Percentiles rank a stretch among this genome's conserved stretches.
These are phyloP conservation scores for Eulemur macaco DNA, from an alignment of 2,113 vertebrate genomes.

Conservation along the genomic window DNA sequence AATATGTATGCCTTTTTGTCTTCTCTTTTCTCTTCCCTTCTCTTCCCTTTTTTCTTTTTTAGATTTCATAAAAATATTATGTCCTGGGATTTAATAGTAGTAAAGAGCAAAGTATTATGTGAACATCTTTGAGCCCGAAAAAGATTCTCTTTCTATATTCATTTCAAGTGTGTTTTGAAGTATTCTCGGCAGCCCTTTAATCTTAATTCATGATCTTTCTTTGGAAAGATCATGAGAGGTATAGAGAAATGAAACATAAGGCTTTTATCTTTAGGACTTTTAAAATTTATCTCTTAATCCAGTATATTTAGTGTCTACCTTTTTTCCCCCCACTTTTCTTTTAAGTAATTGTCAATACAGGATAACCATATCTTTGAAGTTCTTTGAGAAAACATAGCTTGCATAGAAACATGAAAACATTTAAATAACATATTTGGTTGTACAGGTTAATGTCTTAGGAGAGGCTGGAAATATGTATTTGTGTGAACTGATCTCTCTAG, in stretches of 20 bases:
- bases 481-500: background rate
- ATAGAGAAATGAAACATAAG: background rate
- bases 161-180: slow-evolving; percentile 6
- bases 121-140: background rate
- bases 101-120: background rate
- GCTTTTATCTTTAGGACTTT: background rate
- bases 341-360: background rate
- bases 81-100: background rate
- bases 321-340: background rate
- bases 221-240: background rate
- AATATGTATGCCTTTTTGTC: background rate
- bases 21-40: background rate
- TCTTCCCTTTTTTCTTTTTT: background rate
- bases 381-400: background rate
- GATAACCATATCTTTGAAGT: background rate
- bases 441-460: background rate
- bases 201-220: background rate
- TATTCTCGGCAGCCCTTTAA: background rate
- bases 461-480: background rate
- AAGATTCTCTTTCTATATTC: background rate
- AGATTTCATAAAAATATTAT: background rate
- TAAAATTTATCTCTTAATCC: background rate
- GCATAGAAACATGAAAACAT: background rate
- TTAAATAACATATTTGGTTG: background rate
- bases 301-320: background rate